Percentiles rank a stretch among this genome's conserved stretches.
phyloP scores from a whole-genome alignment of 2,888 invertebrate species.

The Luffia ferchaultella region DNA sequence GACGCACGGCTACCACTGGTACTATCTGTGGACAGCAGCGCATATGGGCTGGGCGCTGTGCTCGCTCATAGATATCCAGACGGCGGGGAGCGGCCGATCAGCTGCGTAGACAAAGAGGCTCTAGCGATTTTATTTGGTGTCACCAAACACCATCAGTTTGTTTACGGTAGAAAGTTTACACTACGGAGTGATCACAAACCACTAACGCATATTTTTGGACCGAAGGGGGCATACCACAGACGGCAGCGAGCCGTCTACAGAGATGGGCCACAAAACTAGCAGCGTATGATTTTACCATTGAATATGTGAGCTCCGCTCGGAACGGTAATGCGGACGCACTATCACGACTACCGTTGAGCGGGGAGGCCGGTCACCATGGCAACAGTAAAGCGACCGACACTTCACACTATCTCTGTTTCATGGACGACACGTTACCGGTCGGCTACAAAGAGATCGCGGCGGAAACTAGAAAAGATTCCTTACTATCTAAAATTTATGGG shows the following conservation, averaged over 20 bases:
- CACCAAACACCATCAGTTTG: constrained; percentile 17
- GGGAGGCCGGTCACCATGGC: background rate
- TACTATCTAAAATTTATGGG: constrained; percentile 13
- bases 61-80: constrained; percentile 1
- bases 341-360: constrained; percentile 14
- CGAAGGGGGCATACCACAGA: constrained; percentile 21
- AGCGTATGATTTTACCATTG: constrained; percentile 22
- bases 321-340: constrained; percentile 17
- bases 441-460: constrained; percentile 10
- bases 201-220: constrained; percentile 26
- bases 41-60: constrained; percentile 15
- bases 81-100: constrained; percentile 17
- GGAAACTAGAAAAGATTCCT: constrained; percentile 10
- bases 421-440: constrained; percentile 9
- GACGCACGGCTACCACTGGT: constrained; percentile 11
- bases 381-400: background rate
- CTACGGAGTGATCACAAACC: constrained; percentile 35
- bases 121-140: constrained; percentile 19
- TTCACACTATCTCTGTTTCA: constrained; percentile 9
- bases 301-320: constrained; percentile 11
- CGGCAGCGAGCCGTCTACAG: constrained; percentile 24
- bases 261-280: constrained; percentile 24
- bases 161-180: constrained; percentile 20
- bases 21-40: constrained; percentile 14
- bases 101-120: constrained; percentile 21